Evolutionary conservation across 2,797 vertebrate species (phyloP).

Genomic region (Neomorphus geoffroyi): DNA sequence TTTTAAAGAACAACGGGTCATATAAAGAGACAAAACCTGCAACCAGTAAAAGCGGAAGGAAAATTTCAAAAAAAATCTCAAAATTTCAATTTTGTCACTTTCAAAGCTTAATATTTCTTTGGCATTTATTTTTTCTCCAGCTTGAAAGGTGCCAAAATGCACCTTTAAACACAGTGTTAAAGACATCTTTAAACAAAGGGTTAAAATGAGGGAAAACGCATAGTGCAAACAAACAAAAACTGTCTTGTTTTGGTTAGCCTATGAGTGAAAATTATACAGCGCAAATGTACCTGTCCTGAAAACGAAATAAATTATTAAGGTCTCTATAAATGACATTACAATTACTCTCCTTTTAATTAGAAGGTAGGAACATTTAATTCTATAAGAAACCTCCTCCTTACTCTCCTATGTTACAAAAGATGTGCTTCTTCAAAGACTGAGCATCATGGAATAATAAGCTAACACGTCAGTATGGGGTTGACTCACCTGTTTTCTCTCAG

Average conservation of each 20-base stretch:
- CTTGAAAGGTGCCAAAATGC: background rate
- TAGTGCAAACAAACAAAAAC: background rate
- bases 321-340: background rate
- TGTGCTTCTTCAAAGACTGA: constrained; percentile 3
- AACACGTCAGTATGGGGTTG: background rate
- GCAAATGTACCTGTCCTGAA: background rate
- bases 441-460: background rate
- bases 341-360: constrained; percentile 28
- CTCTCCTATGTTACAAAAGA: constrained; percentile 17
- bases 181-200: background rate
- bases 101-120: background rate
- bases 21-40: background rate
- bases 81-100: background rate
- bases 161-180: background rate
- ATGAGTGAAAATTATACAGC: background rate
- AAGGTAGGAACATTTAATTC: constrained; percentile 21
- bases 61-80: fast-evolving
- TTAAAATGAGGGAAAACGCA: background rate
- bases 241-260: background rate
- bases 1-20: background rate
- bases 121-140: background rate
- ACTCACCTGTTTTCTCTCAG: constrained; percentile 37
- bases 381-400: background rate
- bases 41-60: background rate
- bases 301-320: constrained; percentile 12